Evolutionary conservation across 2,888 invertebrate species (phyloP).

Genomic region (Hydraecia micacea): DNA sequence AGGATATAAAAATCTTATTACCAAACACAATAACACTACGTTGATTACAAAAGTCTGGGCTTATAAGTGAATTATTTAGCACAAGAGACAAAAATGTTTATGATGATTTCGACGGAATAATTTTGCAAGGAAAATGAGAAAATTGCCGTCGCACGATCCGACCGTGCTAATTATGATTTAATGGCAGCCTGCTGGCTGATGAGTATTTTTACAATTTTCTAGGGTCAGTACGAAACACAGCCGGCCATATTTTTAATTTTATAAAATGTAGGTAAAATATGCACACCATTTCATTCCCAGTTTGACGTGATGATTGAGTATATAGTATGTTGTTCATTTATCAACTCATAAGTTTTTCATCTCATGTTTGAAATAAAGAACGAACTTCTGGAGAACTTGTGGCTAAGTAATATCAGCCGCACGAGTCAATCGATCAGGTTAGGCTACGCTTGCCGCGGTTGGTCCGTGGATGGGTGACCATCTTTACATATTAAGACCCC

Average conservation of each 20-base stretch:
- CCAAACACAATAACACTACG: slow-evolving; percentile 52
- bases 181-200: slow-evolving; percentile 69
- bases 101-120: slow-evolving; percentile 59
- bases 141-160: slow-evolving; percentile 69
- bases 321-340: background rate
- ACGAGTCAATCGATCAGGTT: no score
- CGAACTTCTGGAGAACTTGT: no score
- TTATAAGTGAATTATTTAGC: slow-evolving; percentile 63
- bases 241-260: slow-evolving; percentile 25
- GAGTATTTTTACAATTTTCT: slow-evolving; percentile 64
- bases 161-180: slow-evolving; percentile 77
- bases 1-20: slow-evolving; percentile 44
- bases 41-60: slow-evolving; percentile 53
- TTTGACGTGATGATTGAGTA: background rate
- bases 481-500: no score
- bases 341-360: background rate
- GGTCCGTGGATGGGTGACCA: no score
- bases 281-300: background rate
- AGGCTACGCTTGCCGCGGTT: no score
- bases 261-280: background rate
- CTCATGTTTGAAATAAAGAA: background rate
- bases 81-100: slow-evolving; percentile 63
- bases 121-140: slow-evolving; percentile 65
- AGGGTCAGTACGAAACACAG: slow-evolving; percentile 44
- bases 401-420: no score